These are phyloP conservation scores for Glyphotaelius pellucidus DNA, from an alignment of 2,888 invertebrate genomes.

Conservation along the genomic window DNA sequence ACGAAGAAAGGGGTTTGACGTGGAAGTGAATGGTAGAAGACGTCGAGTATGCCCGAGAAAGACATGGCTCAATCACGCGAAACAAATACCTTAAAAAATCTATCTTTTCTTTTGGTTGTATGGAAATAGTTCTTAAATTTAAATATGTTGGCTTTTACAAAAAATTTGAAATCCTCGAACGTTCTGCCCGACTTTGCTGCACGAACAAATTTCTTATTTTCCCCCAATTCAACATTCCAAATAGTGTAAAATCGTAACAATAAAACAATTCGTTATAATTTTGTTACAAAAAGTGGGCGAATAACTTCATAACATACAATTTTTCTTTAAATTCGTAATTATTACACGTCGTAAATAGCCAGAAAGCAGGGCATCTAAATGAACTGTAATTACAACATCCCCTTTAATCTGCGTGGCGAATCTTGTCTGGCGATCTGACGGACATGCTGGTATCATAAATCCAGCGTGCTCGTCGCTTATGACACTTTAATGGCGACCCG, in stretches of 20 bases:
- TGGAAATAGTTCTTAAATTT: no score
- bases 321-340: background rate
- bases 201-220: background rate
- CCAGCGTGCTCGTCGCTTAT: background rate
- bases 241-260: background rate
- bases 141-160: no score
- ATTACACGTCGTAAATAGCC: background rate
- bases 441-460: conserved; percentile 45
- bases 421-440: conserved; percentile 3
- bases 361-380: background rate
- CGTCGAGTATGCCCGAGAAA: no score
- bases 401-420: conserved; percentile 18
- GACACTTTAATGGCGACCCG: conserved; percentile 44
- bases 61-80: no score
- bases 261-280: background rate
- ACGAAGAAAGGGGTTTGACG: no score
- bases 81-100: no score
- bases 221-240: background rate
- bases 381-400: conserved; percentile 13
- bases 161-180: no score
- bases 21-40: no score
- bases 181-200: no score
- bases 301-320: background rate
- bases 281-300: background rate
- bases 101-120: no score